Evolutionary conservation across 2,113 vertebrate species (phyloP), one percentile per base, ranked within the genome.

Genomic region (Cheirogaleus medius): DNA sequence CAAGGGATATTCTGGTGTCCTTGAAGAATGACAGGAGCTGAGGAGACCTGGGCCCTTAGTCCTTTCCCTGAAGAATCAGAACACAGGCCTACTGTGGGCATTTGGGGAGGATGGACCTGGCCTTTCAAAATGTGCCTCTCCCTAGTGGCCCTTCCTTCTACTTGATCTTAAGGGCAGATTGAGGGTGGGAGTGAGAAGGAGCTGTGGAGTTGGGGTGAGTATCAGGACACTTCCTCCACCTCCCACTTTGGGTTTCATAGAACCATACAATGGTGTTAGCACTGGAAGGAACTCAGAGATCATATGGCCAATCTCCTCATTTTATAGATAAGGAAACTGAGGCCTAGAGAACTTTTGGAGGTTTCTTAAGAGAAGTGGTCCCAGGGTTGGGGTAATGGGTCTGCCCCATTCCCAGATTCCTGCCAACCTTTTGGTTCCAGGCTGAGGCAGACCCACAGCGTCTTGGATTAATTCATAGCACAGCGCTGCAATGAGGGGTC

Each of bases 241-340:
- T 58, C 39, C 64, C 37, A 37, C 58, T 49, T 44, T 44, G 47
- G 37, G 42, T 94, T 92, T 82, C 77, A 27, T 1, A 66, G 74
- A 44, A 3, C 29, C 52, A 71, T 5, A 20, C 12, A 12, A 11
- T 1, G 2, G 32, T 42, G 32, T 44, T 15, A 54, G 47, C 29
- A 23, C 83, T 73, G 18, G 27, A 87, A 58, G 84, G 58, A 49
- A 25, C 32, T 34, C 20, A 42, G 32, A 54, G 27, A n/a, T 68
- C 47, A 15, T 10, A 25, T 6, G 44, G 29, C 39, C 32, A 23
- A 21, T 17, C 15, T 29, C 32, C 63, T 91, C 47, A 25, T 42
- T 89, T 90, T 39, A 56, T 64, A 81, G 49, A 66, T 13, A 54
- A 90, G 49, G 52, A 93, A 95, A 87, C 56, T 12, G 54, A 74